A percentile compares a stretch with the other conserved stretches of the same genome.
Evolutionary conservation across 2,888 invertebrate genomes (phyloP).

Genomic region (Atherix ibis): DNA sequence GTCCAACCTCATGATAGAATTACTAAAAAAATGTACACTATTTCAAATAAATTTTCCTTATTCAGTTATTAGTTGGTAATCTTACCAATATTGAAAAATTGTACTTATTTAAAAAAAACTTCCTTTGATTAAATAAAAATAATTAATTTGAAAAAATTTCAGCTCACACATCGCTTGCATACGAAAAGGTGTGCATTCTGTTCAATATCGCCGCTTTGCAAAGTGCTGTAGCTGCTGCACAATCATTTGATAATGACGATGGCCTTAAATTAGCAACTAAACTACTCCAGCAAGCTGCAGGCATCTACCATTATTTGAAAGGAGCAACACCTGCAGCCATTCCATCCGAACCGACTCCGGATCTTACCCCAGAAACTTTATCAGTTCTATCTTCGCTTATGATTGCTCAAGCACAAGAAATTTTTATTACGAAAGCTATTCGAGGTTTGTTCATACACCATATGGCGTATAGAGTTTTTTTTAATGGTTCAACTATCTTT

Average conservation of each 20-base stretch:
- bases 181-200: constrained; percentile 86
- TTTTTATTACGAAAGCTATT: constrained; percentile 88
- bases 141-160: too few species aligned
- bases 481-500: too few species aligned
- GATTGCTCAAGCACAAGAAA: constrained; percentile 97
- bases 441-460: constrained; percentile 38
- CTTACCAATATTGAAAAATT: too few species aligned
- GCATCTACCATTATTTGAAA: constrained; percentile 77
- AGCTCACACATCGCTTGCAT: constrained; percentile 80
- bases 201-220: constrained; percentile 95
- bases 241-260: constrained; percentile 79
- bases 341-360: constrained; percentile 91
- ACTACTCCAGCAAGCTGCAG: constrained; percentile 82
- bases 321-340: constrained; percentile 63
- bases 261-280: constrained; percentile 86
- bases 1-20: too few species aligned
- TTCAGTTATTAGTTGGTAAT: too few species aligned
- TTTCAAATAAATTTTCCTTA: too few species aligned
- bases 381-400: constrained; percentile 73
- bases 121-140: too few species aligned
- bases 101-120: too few species aligned
- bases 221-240: constrained; percentile 70
- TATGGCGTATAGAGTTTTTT: too few species aligned
- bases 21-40: too few species aligned
- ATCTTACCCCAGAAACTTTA: constrained; percentile 84